Evolutionary conservation across 2,113 vertebrate genomes (phyloP).

Genomic region (Turnix velox): DNA sequence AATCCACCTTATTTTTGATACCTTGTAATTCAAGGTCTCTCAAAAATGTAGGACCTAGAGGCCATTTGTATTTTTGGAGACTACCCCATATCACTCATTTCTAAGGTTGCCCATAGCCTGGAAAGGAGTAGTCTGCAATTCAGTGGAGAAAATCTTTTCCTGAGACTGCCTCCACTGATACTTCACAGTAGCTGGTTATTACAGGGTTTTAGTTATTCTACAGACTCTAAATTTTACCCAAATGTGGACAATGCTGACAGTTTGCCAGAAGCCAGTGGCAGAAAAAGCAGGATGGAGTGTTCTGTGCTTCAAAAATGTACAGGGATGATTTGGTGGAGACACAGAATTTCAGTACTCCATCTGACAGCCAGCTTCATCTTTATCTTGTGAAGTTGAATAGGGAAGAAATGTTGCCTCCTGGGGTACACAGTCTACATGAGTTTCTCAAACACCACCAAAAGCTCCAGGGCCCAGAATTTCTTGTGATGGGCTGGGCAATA

Average conservation of each 20-base stretch:
- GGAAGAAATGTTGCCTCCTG: conserved; percentile 28
- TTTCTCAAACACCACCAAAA: conserved; percentile 20
- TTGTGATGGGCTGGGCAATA: background rate
- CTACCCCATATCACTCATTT: background rate
- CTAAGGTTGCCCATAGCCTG: background rate
- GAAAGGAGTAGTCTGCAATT: background rate
- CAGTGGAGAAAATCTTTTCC: background rate
- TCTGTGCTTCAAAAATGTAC: background rate
- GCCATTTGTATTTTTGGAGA: background rate
- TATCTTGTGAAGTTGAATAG: conserved; percentile 24
- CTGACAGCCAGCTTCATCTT: conserved; percentile 35
- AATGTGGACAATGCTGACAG: background rate
- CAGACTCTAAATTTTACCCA: background rate
- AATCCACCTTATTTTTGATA: background rate
- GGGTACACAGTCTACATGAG: conserved; percentile 11
- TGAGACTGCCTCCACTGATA: background rate
- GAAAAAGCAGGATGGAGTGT: background rate
- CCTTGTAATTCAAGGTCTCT: background rate
- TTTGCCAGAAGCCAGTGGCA: conserved; percentile 3
- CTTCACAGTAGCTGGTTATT: background rate
- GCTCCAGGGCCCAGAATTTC: background rate
- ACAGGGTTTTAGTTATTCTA: background rate
- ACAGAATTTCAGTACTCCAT: background rate
- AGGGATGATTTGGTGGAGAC: background rate
- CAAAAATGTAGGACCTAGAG: background rate